A percentile compares a stretch with the other conserved stretches of the same genome.
phyloP scores from a whole-genome alignment of 2,113 vertebrate species.

The Mormyrus iriodes region DNA sequence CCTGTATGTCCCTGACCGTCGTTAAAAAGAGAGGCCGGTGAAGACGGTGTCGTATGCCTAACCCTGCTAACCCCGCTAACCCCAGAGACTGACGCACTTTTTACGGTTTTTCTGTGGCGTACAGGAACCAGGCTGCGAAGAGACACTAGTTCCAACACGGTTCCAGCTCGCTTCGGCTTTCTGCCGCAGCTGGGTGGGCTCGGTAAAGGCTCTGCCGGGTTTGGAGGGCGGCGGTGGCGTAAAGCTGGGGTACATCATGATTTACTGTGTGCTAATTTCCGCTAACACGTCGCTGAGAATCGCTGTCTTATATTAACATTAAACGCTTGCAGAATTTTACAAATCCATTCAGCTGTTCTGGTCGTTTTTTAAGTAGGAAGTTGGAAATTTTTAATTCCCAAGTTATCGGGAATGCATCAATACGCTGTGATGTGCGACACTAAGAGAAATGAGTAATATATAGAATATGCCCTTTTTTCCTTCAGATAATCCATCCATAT shows the following conservation, averaged over 20 bases:
- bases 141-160: background rate
- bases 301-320: background rate
- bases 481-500: background rate
- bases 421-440: too few species aligned
- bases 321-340: background rate
- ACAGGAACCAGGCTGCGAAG: background rate
- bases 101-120: background rate
- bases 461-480: background rate
- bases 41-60: background rate
- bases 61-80: background rate
- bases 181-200: background rate
- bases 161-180: background rate
- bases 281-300: background rate
- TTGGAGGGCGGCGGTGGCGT: background rate
- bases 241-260: background rate
- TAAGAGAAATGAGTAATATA: too few species aligned
- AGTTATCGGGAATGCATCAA: too few species aligned
- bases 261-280: background rate
- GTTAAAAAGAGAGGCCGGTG: background rate
- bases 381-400: background rate
- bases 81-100: background rate
- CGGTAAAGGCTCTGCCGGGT: background rate
- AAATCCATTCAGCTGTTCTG: background rate
- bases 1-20: background rate
- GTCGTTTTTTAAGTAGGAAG: background rate